A percentile compares a stretch with the other conserved stretches of the same genome.
These are phyloP conservation scores for Schlechtendalia chinensis DNA, from an alignment of 1,140 invertebrate species.

Conservation along the genomic window DNA sequence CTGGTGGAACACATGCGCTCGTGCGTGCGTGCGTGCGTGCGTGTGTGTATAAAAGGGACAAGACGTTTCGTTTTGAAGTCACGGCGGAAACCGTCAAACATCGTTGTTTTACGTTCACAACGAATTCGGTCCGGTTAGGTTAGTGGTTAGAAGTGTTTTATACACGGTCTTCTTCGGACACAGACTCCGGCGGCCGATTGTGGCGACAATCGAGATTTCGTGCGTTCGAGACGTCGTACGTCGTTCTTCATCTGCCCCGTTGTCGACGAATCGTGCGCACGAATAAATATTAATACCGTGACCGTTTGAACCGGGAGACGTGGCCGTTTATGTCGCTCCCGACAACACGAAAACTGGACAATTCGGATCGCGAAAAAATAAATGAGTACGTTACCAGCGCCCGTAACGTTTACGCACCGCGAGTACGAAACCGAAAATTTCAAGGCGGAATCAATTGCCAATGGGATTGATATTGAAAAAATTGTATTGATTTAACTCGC, in stretches of 20 bases:
- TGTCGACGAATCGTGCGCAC: background rate
- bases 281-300: conserved; percentile 22
- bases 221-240: too few relatives aligned
- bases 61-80: background rate
- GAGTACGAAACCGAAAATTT: background rate
- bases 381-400: too few relatives aligned
- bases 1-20: conserved; percentile 3
- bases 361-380: too few relatives aligned
- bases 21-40: too few relatives aligned
- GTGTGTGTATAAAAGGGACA: background rate
- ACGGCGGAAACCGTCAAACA: conserved; percentile 9
- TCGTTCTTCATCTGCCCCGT: background rate
- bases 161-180: too few relatives aligned
- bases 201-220: background rate
- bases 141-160: too few relatives aligned
- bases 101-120: background rate
- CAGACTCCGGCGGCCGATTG: background rate
- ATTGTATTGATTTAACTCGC: too few relatives aligned
- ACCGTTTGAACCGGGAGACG: too few relatives aligned
- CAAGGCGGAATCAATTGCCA: background rate
- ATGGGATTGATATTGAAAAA: too few relatives aligned
- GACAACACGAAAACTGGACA: background rate
- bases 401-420: background rate
- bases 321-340: background rate
- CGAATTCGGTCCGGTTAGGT: conserved; percentile 14